phyloP scores from a whole-genome alignment of 2,113 vertebrate genomes.

The Turdus rufiventris region DNA sequence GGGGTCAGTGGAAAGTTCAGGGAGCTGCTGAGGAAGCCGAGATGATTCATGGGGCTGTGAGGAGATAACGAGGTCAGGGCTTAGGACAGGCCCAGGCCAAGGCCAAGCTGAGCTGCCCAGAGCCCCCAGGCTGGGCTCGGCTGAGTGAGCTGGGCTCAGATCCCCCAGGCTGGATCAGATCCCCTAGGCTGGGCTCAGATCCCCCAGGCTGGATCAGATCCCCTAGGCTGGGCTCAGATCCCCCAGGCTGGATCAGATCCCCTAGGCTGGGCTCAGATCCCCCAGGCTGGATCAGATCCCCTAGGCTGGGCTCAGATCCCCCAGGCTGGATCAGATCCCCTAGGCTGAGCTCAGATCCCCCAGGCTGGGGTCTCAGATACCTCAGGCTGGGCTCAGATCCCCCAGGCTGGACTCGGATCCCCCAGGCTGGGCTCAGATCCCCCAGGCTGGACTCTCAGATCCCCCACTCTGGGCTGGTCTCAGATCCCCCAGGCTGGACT shows the following conservation, averaged over 20 bases:
- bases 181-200: neutral
- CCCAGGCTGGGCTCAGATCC: neutral
- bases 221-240: too few species aligned
- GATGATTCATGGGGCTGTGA: neutral
- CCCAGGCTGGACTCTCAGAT: fast-evolving
- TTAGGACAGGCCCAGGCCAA: neutral
- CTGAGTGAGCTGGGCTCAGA: too few species aligned
- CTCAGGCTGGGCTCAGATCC: too few species aligned
- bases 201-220: too few species aligned
- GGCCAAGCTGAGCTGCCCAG: neutral
- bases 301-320: too few species aligned
- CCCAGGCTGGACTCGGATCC: too few species aligned
- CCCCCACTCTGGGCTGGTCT: neutral
- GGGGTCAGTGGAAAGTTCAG: conserved; percentile 25
- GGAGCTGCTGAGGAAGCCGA: neutral
- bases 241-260: too few species aligned
- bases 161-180: fast-evolving
- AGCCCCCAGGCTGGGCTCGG: neutral
- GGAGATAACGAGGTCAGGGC: neutral
- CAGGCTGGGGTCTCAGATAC: too few species aligned
- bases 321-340: too few species aligned
- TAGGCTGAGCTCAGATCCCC: too few species aligned
- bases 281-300: fast-evolving
- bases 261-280: too few species aligned
- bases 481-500: too few species aligned